Evolutionary conservation across 2,888 invertebrate genomes (phyloP).

Genomic region (Diogma glabrata): DNA sequence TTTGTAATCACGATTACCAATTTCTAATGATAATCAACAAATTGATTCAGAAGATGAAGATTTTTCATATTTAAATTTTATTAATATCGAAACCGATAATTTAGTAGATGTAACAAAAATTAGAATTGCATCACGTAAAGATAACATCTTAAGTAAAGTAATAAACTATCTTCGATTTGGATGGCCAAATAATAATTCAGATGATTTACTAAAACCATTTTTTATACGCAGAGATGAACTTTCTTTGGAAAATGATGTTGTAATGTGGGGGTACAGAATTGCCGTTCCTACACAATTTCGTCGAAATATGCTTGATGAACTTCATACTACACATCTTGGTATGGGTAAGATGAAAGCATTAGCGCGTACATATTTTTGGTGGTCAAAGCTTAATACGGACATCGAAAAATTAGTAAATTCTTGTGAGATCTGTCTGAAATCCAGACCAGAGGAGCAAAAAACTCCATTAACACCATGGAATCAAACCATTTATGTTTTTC

Average conservation of each 20-base stretch:
- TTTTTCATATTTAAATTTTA: too few species aligned
- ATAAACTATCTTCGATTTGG: too few species aligned
- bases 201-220: too few species aligned
- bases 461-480: conserved; percentile 14
- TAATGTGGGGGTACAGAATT: conserved; percentile 10
- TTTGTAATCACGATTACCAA: too few species aligned
- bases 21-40: too few species aligned
- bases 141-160: too few species aligned
- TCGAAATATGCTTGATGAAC: conserved; percentile 5
- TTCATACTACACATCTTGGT: too few species aligned
- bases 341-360: background rate
- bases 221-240: conserved; percentile 9
- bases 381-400: conserved; percentile 16
- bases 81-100: too few species aligned
- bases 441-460: conserved; percentile 7
- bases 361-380: conserved; percentile 17
- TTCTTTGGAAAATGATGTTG: conserved; percentile 17
- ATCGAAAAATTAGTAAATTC: conserved; percentile 17
- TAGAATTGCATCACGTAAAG: too few species aligned
- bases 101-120: too few species aligned
- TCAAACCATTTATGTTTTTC: conserved; percentile 23
- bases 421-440: conserved; percentile 1
- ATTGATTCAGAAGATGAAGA: too few species aligned
- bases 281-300: conserved; percentile 11
- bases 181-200: too few species aligned